phyloP scores from a whole-genome alignment of 2,888 invertebrate species.

The Protodeltote pygarga region DNA sequence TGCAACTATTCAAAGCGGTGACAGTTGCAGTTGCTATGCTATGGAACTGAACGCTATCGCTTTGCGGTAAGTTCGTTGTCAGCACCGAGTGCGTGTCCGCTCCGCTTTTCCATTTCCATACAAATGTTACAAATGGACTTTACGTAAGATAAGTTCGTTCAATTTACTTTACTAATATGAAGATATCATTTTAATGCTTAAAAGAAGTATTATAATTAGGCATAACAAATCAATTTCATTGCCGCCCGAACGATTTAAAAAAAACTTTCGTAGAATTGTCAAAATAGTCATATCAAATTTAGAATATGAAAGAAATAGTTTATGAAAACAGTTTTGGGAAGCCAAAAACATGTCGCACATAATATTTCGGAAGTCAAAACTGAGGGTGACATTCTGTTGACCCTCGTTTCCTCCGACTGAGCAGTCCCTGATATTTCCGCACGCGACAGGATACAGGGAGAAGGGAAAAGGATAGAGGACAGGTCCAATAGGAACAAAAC shows the following conservation, averaged over 20 bases:
- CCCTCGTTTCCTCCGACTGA: slow-evolving; percentile 12
- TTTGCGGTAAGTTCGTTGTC: slow-evolving; percentile 50
- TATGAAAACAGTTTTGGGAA: slow-evolving; percentile 6
- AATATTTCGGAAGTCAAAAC: slow-evolving; percentile 9
- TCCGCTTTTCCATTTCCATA: slow-evolving; percentile 69
- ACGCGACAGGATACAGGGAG: slow-evolving; percentile 53
- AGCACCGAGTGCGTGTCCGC: slow-evolving; percentile 72
- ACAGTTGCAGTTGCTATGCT: slow-evolving; percentile 44
- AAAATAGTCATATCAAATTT: slow-evolving; percentile 3
- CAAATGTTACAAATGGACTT: slow-evolving; percentile 51
- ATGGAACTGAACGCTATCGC: slow-evolving; percentile 44
- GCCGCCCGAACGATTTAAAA: slow-evolving; percentile 15
- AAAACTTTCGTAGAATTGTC: neutral
- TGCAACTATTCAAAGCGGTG: slow-evolving; percentile 45
- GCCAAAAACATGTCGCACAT: slow-evolving; percentile 11
- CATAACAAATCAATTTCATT: neutral
- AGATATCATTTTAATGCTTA: neutral
- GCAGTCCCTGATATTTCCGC: slow-evolving; percentile 47
- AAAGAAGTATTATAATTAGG: neutral
- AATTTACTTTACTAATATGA: slow-evolving; percentile 7
- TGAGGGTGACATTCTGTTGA: slow-evolving; percentile 16
- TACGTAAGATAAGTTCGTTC: slow-evolving; percentile 25
- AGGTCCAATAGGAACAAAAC: slow-evolving; percentile 47
- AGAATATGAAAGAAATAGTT: slow-evolving; percentile 4
- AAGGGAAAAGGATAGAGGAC: slow-evolving; percentile 47